These are phyloP conservation scores for Parelbella ahira DNA, from an alignment of 2,888 invertebrate genomes.

Conservation along the genomic window DNA sequence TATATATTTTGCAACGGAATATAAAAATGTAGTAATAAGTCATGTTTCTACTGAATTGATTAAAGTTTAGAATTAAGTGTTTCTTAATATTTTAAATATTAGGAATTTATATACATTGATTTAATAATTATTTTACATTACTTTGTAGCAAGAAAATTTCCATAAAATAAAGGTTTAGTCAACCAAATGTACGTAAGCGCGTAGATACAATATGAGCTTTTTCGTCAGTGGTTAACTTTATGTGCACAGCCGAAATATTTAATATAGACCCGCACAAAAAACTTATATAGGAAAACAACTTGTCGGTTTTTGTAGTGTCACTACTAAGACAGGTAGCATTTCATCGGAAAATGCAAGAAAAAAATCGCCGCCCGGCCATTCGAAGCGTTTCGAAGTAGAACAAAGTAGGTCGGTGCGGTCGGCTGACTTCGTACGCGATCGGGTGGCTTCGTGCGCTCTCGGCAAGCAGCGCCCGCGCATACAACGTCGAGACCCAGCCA, in stretches of 20 bases:
- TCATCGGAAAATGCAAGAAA: slow-evolving; percentile 73
- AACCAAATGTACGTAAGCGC: no score
- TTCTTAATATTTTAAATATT: no score
- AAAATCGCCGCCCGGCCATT: slow-evolving; percentile 63
- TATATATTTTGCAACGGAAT: no score
- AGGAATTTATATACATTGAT: no score
- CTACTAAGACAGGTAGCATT: slow-evolving; percentile 47
- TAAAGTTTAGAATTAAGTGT: no score
- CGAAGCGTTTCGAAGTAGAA: slow-evolving; percentile 63
- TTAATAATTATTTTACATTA: no score
- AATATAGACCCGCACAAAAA: slow-evolving; percentile 9
- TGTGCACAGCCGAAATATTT: slow-evolving; percentile 19
- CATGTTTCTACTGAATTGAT: no score
- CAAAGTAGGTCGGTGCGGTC: slow-evolving; percentile 70
- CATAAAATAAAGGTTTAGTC: no score
- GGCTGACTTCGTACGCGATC: slow-evolving; percentile 56
- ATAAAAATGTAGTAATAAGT: no score
- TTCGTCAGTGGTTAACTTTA: no score
- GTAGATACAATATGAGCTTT: no score
- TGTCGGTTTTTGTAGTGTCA: slow-evolving; percentile 43
- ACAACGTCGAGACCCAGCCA: slow-evolving; percentile 59
- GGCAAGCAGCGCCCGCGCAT: slow-evolving; percentile 52
- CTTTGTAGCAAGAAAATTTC: no score
- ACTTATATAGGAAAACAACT: slow-evolving; percentile 34
- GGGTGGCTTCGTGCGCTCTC: slow-evolving; percentile 52